Evolutionary conservation across 1,140 invertebrate species (phyloP), one percentile per base, ranked within the genome.

Genomic region (Caenorhabditis tropicalis): DNA sequence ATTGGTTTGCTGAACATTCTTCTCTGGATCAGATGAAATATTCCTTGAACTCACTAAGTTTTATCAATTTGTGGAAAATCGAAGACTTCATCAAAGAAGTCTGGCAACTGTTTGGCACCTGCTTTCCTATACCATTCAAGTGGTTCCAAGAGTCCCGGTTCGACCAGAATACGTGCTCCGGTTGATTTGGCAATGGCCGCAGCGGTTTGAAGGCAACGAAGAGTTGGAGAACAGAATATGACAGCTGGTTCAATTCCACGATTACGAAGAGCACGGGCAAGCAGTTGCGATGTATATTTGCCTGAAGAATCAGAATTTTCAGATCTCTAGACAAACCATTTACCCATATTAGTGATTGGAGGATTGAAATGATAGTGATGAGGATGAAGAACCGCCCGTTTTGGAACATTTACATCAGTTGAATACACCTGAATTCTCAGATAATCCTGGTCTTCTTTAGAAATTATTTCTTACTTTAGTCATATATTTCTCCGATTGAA

Each of bases 61-160:
- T 51, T 46, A 29, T 82, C 60, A 29, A 82, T n/a, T 43, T 82
- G 36, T 21, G 46, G 60, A 36, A 70, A n/a, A 29, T 74, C 43
- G 33, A 39, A 27, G 12, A 29, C n/a, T 3, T 46, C 56, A 49
- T 36, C 39, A 19, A 46, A n/a, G 60, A 39, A 48, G 24, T 56
- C 46, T 49, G 43, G 82, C 24, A 36, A 46, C 21, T 39, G 31
- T 46, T 65, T 43, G 19, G 56, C 39, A 29, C 60, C 39, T 9
- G 43, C 39, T 74, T 15, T 29, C 43, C 65, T 33, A 43, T 97
- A 96, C 96, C 96, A 97, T n/a, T 94, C 94, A 82, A 96, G 93
- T 95, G 95, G 97, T 91, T 98, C 96, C 91, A 97, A 97, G 21
- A 98, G 91, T 0, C 95, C 95, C 0, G 96, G 95, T 89, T 98